A percentile compares a stretch with the other conserved stretches of the same genome.
phyloP scores from a whole-genome alignment of 2,888 invertebrate genomes.

The Rhagonycha lutea region DNA sequence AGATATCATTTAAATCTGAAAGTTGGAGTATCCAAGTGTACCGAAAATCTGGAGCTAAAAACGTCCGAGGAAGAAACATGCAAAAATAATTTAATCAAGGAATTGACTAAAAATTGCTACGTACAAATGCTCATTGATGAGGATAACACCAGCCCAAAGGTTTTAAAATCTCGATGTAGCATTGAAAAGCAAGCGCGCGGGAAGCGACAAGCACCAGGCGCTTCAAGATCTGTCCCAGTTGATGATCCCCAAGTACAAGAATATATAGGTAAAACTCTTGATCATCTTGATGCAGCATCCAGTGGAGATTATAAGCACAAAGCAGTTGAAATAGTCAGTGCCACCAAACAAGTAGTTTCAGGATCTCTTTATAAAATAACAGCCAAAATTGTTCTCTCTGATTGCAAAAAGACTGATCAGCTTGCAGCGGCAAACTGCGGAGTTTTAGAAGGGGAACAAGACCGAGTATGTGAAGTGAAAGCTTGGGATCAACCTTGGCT shows the following conservation, averaged over 20 bases:
- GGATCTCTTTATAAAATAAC: conserved; percentile 62
- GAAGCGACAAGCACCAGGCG: conserved; percentile 24
- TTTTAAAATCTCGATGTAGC: conserved; percentile 59
- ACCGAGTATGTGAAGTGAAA: conserved; percentile 53
- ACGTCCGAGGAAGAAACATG: conserved; percentile 35
- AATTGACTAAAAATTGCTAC: conserved; percentile 59
- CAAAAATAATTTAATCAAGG: conserved; percentile 46
- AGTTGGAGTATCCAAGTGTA: conserved; percentile 56
- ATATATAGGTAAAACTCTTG: conserved; percentile 35
- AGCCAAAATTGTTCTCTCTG: conserved; percentile 61
- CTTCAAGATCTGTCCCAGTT: conserved; percentile 29
- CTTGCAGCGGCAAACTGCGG: conserved; percentile 38
- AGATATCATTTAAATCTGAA: conserved; percentile 54
- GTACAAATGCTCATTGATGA: conserved; percentile 57
- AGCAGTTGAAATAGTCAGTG: conserved; percentile 43
- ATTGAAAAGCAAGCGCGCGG: conserved; percentile 40
- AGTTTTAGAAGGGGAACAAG: conserved; percentile 40
- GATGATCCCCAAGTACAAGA: conserved; percentile 37
- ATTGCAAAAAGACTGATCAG: conserved; percentile 53
- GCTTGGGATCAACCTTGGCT: conserved; percentile 66
- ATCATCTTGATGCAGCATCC: conserved; percentile 45
- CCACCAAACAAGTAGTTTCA: conserved; percentile 59
- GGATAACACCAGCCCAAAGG: conserved; percentile 52
- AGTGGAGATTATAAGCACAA: conserved; percentile 49
- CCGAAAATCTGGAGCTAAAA: conserved; percentile 36